These are phyloP conservation scores for Siderastrea radians DNA, from an alignment of 92 coral and sea anemone species.

Conservation along the genomic window DNA sequence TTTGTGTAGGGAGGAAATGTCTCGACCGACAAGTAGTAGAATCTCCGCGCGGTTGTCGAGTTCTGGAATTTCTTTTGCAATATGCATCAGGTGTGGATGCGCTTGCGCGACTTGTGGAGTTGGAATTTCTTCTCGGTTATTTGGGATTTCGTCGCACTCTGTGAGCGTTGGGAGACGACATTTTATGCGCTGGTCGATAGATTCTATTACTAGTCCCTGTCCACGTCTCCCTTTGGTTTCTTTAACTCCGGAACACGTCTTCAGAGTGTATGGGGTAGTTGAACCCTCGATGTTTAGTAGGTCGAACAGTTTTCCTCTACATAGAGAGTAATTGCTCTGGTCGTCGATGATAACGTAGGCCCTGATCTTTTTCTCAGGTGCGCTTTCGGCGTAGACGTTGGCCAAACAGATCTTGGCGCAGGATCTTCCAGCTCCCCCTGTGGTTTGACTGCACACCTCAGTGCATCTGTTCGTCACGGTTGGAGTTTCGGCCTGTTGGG, in stretches of 20 bases:
- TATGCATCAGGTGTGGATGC: constrained; percentile 49
- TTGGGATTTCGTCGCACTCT: constrained; percentile 61
- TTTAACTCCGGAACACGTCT: constrained; percentile 51
- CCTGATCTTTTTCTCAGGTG: constrained; percentile 21
- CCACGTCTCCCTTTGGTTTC: constrained; percentile 59
- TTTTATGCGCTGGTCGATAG: constrained; percentile 33
- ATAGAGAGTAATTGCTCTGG: constrained; percentile 63
- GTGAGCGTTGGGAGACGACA: constrained; percentile 35
- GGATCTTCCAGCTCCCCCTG: constrained; percentile 33
- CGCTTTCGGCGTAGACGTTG: constrained; percentile 7
- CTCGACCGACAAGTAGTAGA: too few relatives aligned
- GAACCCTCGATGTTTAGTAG: constrained; percentile 33
- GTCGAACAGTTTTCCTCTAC: constrained; percentile 30
- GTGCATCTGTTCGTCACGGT: constrained; percentile 43
- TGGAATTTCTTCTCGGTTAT: constrained; percentile 62
- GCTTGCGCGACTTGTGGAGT: constrained; percentile 56
- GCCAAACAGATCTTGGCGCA: constrained; percentile 65
- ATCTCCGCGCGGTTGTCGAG: constrained; percentile 61
- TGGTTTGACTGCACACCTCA: constrained; percentile 23
- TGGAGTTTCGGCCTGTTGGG: background rate
- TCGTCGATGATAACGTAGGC: constrained; percentile 57
- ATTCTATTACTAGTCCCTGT: constrained; percentile 58
- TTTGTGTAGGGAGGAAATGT: constrained; percentile 65
- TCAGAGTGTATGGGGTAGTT: constrained; percentile 61
- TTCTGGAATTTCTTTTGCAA: constrained; percentile 43